These are phyloP conservation scores for Masticophis lateralis DNA, from an alignment of 2,797 vertebrate species.

Conservation along the genomic window DNA sequence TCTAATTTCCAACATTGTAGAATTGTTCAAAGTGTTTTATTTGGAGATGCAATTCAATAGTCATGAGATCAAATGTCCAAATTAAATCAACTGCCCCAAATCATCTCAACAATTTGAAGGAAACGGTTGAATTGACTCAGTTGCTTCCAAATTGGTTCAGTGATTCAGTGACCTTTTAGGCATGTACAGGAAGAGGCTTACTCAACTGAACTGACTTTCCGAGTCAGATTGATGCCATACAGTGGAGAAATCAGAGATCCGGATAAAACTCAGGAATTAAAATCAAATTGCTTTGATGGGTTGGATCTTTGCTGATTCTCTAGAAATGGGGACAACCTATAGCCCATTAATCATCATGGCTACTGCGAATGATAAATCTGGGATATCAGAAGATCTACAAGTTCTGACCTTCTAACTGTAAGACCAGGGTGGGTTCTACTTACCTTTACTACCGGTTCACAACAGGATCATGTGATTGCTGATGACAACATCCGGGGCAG, in stretches of 20 bases:
- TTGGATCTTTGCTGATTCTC: neutral
- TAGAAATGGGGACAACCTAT: neutral
- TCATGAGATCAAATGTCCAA: neutral
- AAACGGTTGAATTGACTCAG: neutral
- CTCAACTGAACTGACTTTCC: neutral
- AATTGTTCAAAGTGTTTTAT: neutral
- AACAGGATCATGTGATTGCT: too few species aligned
- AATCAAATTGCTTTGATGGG: neutral
- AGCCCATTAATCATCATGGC: neutral
- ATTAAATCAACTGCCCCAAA: neutral
- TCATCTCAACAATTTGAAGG: neutral
- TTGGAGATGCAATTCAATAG: neutral
- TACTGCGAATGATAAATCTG: neutral
- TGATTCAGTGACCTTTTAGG: neutral
- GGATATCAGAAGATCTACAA: too few species aligned
- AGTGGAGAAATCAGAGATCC: neutral
- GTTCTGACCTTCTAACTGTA: neutral
- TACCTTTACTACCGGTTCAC: too few species aligned
- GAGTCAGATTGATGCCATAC: neutral
- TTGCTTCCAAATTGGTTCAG: neutral
- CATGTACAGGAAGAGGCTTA: neutral
- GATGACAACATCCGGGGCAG: too few species aligned
- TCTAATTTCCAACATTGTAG: too few species aligned
- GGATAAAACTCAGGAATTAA: neutral
- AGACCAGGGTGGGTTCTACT: too few species aligned